These are phyloP conservation scores for Calidris pygmaea DNA, from an alignment of 2,113 vertebrate species.

Conservation along the genomic window DNA sequence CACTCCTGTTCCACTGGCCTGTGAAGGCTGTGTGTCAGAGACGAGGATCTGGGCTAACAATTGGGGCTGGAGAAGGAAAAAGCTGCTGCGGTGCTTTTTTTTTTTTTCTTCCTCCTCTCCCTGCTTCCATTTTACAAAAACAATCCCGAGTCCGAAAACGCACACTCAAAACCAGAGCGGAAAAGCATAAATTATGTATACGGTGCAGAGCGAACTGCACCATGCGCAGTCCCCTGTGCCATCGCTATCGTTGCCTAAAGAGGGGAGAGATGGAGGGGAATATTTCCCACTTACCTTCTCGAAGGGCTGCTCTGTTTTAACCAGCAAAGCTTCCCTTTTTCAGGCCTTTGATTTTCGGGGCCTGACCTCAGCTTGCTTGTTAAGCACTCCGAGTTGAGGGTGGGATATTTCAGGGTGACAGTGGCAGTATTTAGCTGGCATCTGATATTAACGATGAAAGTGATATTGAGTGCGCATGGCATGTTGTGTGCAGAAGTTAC, in stretches of 20 bases:
- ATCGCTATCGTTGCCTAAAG: background rate
- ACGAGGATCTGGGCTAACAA: background rate
- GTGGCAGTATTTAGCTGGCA: constrained; percentile 54
- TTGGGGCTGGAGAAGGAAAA: background rate
- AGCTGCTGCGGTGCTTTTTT: background rate
- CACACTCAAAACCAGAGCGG: background rate
- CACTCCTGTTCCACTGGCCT: background rate
- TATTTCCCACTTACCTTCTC: constrained; percentile 24
- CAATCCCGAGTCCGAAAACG: background rate
- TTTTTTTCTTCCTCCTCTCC: background rate
- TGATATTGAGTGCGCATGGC: background rate
- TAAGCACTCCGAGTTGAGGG: constrained; percentile 11
- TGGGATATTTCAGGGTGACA: constrained; percentile 68
- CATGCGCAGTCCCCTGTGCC: background rate
- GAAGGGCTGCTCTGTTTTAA: background rate
- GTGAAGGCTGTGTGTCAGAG: background rate
- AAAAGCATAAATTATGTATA: constrained; percentile 52
- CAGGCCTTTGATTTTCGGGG: constrained; percentile 45
- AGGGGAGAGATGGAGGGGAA: background rate
- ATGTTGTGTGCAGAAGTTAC: background rate
- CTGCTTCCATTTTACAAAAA: background rate
- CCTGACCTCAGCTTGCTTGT: constrained; percentile 23
- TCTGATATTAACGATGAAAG: constrained; percentile 34
- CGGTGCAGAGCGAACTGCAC: background rate
- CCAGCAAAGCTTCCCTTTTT: constrained; percentile 34